These are phyloP conservation scores for Neosilurus mollespiculum DNA, from an alignment of 2,797 vertebrate genomes.

Conservation along the genomic window DNA sequence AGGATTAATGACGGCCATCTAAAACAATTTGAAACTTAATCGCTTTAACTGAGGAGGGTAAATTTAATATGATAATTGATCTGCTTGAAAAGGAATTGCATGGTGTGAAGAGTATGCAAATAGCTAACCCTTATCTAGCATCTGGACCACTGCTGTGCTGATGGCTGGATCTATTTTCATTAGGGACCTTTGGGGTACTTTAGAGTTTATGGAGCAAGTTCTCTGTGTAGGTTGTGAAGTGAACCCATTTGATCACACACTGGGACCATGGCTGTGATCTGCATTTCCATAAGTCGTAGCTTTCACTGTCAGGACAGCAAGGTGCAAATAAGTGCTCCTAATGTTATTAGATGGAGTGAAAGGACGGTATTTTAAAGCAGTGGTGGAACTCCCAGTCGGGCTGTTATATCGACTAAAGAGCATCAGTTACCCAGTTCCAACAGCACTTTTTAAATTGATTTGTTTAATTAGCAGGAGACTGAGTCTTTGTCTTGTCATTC, in stretches of 20 bases:
- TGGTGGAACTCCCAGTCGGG: conserved; percentile 89
- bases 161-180: conserved; percentile 88
- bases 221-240: conserved; percentile 89
- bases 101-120: conserved; percentile 96
- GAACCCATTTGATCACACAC: conserved; percentile 88
- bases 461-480: conserved; percentile 99
- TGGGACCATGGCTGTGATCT: conserved; percentile 87
- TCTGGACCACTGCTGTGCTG: conserved; percentile 92
- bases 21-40: conserved; percentile 99
- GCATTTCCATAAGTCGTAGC: conserved; percentile 97
- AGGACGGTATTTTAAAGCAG: conserved; percentile 93
- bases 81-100: conserved; percentile 87
- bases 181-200: conserved; percentile 98
- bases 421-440: conserved; percentile 95
- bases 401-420: conserved; percentile 89
- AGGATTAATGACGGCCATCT: conserved; percentile 99
- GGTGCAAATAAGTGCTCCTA: conserved; percentile 98
- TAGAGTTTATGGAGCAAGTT: conserved; percentile 89
- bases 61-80: conserved; percentile 99
- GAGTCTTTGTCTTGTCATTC: conserved; percentile 88
- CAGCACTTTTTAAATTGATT: conserved; percentile 99
- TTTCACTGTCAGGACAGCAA: conserved; percentile 94
- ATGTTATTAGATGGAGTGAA: conserved; percentile 95
- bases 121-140: conserved; percentile 96
- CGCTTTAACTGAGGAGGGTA: conserved; percentile 99